These are phyloP conservation scores for Melanotaenia parkinsoni DNA, from an alignment of 2,797 vertebrate genomes.

Conservation along the genomic window DNA sequence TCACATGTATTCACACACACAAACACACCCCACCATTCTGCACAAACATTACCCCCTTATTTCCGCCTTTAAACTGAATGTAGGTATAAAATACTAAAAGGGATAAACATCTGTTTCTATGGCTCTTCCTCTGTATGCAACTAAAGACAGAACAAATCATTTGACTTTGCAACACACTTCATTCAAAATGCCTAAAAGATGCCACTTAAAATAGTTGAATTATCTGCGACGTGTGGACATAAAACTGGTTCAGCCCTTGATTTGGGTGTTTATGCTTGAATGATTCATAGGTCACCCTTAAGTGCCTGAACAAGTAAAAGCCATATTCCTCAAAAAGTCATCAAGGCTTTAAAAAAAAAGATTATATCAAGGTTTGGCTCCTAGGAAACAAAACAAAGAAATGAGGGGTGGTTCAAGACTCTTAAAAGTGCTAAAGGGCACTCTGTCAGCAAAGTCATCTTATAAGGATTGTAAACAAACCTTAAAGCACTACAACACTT, in stretches of 20 bases:
- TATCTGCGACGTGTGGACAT: not conserved
- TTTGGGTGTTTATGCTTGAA: not conserved
- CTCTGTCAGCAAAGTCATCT: not conserved
- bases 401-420: not conserved
- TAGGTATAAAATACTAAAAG: too few species aligned
- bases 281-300: not conserved
- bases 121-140: too few species aligned
- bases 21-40: too few species aligned
- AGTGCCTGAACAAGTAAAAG: not conserved
- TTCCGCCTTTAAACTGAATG: too few species aligned
- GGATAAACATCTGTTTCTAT: too few species aligned
- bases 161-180: too few species aligned
- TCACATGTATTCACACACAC: too few species aligned
- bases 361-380: not conserved
- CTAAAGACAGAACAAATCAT: too few species aligned
- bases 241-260: not conserved
- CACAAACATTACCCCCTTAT: too few species aligned
- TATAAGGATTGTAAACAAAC: constrained; percentile 16
- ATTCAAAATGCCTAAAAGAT: too few species aligned
- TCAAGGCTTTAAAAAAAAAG: not conserved
- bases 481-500: not conserved
- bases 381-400: not conserved
- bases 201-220: not conserved
- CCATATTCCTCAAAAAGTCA: not conserved
- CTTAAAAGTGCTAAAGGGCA: not conserved